These are phyloP conservation scores for Hermatobates lingyangjiaoensis DNA, from an alignment of 1,140 invertebrate genomes.

Conservation along the genomic window DNA sequence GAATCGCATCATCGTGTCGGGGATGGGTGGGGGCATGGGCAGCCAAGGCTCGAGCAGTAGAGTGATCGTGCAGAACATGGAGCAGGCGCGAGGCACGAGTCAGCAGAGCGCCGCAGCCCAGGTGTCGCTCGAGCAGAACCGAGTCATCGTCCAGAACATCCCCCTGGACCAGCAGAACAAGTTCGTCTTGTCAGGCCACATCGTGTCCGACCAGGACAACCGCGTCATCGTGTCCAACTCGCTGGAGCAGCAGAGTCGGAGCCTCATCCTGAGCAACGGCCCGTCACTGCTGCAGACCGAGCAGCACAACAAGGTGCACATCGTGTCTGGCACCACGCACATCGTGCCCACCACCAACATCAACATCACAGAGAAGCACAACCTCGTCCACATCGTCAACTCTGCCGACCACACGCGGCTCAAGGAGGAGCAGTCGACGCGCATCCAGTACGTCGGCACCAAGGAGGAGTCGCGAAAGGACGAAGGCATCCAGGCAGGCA, in stretches of 20 bases:
- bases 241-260: constrained; percentile 11
- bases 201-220: constrained; percentile 11
- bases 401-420: constrained; percentile 8
- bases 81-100: neutral
- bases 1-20: constrained; percentile 7
- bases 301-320: constrained; percentile 14
- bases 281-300: constrained; percentile 7
- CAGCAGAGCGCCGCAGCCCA: constrained; percentile 1
- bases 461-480: too few species aligned
- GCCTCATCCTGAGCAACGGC: constrained; percentile 12
- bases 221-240: constrained; percentile 14
- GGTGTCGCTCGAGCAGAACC: constrained; percentile 11
- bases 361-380: constrained; percentile 14
- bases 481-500: too few species aligned
- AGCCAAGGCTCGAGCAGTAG: neutral
- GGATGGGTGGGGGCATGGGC: neutral
- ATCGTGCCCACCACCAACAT: constrained; percentile 14
- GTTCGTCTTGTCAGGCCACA: constrained; percentile 13
- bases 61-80: neutral
- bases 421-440: neutral
- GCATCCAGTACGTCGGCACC: neutral
- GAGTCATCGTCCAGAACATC: constrained; percentile 14
- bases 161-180: constrained; percentile 15
- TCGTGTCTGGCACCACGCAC: constrained; percentile 14
- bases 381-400: constrained; percentile 13